A percentile compares a stretch with the other conserved stretches of the same genome.
phyloP scores from a whole-genome alignment of 2,888 invertebrate genomes.

The Idaea straminata region DNA sequence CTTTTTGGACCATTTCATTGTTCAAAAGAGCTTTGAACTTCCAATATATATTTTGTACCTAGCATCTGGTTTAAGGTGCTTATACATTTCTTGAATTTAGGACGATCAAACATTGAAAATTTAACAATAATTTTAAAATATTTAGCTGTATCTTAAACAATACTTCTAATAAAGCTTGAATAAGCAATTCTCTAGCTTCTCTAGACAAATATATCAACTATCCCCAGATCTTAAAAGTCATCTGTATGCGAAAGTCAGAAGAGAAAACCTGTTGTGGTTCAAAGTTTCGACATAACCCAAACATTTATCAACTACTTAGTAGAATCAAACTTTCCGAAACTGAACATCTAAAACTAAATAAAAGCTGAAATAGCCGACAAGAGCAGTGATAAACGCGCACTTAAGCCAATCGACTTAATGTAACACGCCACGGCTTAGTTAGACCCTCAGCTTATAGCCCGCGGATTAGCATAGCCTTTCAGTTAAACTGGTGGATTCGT shows the following conservation, averaged over 20 bases:
- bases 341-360: neutral
- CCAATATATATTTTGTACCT: neutral
- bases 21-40: neutral
- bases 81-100: too few relatives aligned
- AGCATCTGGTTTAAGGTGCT: too few relatives aligned
- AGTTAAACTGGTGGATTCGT: neutral
- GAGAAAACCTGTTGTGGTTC: neutral
- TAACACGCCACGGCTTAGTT: neutral
- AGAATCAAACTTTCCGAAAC: neutral
- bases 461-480: neutral
- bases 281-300: neutral
- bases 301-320: neutral
- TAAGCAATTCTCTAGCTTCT: too few relatives aligned
- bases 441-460: neutral
- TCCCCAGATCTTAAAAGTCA: too few relatives aligned
- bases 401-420: conserved; percentile 1
- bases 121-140: too few relatives aligned
- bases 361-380: neutral
- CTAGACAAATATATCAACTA: too few relatives aligned
- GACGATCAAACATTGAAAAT: too few relatives aligned
- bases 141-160: too few relatives aligned
- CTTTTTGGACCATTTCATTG: neutral
- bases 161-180: too few relatives aligned
- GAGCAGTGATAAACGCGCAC: neutral
- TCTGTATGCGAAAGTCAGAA: neutral